phyloP scores from a whole-genome alignment of 2,113 vertebrate species.

The Seriola aureovittata region DNA sequence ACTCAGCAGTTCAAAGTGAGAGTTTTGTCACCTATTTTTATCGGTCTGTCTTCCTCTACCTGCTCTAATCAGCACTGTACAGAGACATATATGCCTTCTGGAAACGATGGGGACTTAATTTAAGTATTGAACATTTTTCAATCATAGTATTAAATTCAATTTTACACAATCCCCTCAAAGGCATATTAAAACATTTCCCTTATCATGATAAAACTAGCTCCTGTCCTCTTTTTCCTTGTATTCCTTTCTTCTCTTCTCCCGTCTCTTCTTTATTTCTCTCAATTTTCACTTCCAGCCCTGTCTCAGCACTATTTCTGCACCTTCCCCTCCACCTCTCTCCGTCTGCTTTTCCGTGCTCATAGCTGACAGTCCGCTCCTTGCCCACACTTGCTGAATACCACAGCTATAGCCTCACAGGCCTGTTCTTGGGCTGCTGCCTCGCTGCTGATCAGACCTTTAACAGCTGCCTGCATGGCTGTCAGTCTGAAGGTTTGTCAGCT shows the following conservation, averaged over 20 bases:
- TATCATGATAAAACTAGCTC: too few relatives aligned
- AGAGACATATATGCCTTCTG: too few relatives aligned
- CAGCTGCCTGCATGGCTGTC: conserved; percentile 47
- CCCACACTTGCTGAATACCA: conserved; percentile 74
- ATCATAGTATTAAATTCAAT: too few relatives aligned
- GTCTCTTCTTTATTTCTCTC: too few relatives aligned
- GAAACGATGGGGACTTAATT: too few relatives aligned
- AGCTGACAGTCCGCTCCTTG: conserved; percentile 51
- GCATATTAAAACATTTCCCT: too few relatives aligned
- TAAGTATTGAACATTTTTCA: too few relatives aligned
- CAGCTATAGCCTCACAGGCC: conserved; percentile 45
- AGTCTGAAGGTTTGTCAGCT: conserved; percentile 12
- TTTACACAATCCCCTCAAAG: too few relatives aligned
- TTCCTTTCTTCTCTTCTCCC: too few relatives aligned
- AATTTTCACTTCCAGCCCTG: neutral
- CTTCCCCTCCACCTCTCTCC: neutral
- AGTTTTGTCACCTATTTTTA: too few relatives aligned
- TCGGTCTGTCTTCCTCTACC: too few relatives aligned
- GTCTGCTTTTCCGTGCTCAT: neutral
- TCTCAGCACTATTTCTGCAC: neutral
- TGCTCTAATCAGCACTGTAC: neutral
- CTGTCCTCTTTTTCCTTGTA: neutral
- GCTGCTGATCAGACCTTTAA: conserved; percentile 45
- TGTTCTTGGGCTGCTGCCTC: conserved; percentile 43
- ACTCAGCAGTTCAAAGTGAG: too few relatives aligned